Conservation (phyloP, 2,113 vertebrate species). For the human region DNA sequence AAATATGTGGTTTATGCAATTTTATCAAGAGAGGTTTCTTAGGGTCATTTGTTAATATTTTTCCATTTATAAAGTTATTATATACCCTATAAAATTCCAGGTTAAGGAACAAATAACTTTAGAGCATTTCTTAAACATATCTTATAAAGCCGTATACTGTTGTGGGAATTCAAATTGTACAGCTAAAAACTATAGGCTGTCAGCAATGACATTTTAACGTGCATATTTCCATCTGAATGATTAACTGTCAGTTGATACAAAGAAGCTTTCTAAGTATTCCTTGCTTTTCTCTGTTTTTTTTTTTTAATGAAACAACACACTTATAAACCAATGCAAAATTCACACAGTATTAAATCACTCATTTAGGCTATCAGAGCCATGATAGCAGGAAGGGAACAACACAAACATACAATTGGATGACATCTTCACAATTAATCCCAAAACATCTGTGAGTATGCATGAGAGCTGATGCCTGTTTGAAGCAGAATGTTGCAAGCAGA, state of each 20-base stretch:
- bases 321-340: background rate
- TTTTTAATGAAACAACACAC: background rate
- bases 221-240: constrained; percentile 28
- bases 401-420: background rate
- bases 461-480: background rate
- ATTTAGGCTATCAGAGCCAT: background rate
- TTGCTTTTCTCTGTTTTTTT: background rate
- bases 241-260: background rate
- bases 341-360: background rate
- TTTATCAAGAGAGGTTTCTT: constrained; percentile 45
- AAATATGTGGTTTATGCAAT: constrained; percentile 35
- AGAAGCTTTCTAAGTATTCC: background rate
- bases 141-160: background rate
- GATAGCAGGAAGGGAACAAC: background rate
- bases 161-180: background rate
- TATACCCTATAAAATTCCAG: background rate
- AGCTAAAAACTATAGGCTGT: background rate
- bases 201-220: background rate
- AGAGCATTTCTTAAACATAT: background rate
- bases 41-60: constrained; percentile 31
- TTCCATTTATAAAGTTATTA: background rate
- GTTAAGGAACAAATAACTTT: constrained; percentile 21
- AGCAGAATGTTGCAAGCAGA: background rate
- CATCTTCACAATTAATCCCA: background rate
- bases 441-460: background rate